A percentile compares a stretch with the other conserved stretches of the same genome.
phyloP scores from a whole-genome alignment of 2,797 vertebrate species.

The Thaleichthys pacificus region DNA sequence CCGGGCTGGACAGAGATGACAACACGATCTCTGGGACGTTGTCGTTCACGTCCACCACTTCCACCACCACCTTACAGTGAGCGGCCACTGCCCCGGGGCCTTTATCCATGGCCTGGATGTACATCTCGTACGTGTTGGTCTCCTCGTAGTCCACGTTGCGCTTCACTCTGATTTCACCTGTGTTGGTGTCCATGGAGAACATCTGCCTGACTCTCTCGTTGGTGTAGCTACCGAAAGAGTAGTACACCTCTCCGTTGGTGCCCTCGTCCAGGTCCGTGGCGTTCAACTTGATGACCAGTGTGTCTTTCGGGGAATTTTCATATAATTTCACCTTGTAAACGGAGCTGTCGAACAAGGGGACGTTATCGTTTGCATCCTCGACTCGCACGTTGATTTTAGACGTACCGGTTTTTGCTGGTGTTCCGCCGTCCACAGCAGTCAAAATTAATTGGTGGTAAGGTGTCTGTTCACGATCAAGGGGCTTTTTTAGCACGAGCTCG shows the following conservation, averaged over 20 bases:
- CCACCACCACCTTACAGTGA: slow-evolving; percentile 94
- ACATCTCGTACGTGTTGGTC: slow-evolving; percentile 93
- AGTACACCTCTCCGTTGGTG: slow-evolving; percentile 89
- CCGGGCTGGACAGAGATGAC: slow-evolving; percentile 89
- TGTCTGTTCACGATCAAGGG: slow-evolving; percentile 89
- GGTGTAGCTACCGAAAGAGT: slow-evolving; percentile 94
- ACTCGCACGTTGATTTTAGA: slow-evolving; percentile 88
- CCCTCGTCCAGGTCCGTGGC: slow-evolving; percentile 93
- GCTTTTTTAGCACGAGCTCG: slow-evolving; percentile 93
- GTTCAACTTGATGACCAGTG: slow-evolving; percentile 89
- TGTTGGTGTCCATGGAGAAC: slow-evolving; percentile 88
- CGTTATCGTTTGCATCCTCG: slow-evolving; percentile 94
- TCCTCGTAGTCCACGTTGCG: slow-evolving; percentile 93
- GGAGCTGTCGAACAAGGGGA: slow-evolving; percentile 88
- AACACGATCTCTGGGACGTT: slow-evolving; percentile 91
- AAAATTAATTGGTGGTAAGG: slow-evolving; percentile 87
- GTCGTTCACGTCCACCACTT: slow-evolving; percentile 94
- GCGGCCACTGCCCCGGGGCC: slow-evolving; percentile 90
- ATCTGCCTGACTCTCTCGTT: slow-evolving; percentile 91
- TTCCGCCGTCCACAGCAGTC: slow-evolving; percentile 93
- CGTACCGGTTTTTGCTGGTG: slow-evolving; percentile 85
- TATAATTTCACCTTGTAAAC: slow-evolving; percentile 89
- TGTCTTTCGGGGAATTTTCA: slow-evolving; percentile 86
- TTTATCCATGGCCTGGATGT: slow-evolving; percentile 92
- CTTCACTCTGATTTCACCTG: slow-evolving; percentile 89